Percentiles rank a stretch among this genome's conserved stretches.
Conservation (phyloP, 2,113 vertebrate genomes). For the Epinephelus cyanopodus region DNA sequence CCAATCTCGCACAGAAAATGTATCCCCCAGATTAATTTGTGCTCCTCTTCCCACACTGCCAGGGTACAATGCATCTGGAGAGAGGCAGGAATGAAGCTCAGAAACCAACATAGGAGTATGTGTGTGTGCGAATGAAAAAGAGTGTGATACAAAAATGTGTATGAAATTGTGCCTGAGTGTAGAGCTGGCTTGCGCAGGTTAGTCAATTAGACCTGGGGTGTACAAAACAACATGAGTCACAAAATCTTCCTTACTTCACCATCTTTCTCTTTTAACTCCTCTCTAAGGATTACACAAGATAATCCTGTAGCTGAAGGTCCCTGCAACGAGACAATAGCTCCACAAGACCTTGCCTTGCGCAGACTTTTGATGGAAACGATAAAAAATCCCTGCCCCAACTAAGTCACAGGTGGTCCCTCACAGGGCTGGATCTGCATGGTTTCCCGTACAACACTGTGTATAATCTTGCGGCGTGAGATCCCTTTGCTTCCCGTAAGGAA, state of each 20-base stretch:
- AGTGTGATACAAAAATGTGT: not conserved
- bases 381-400: not conserved
- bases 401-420: conserved; percentile 36
- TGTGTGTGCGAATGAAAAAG: not conserved
- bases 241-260: not conserved
- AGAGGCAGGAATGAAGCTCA: not conserved
- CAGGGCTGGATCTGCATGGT: not conserved
- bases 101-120: not conserved
- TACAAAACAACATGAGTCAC: not conserved
- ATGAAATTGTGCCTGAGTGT: not conserved
- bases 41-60: not conserved
- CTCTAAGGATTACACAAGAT: conserved; percentile 24
- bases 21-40: not conserved
- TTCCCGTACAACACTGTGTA: not conserved
- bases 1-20: not conserved
- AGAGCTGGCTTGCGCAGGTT: not conserved
- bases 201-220: not conserved
- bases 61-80: not conserved
- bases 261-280: not conserved
- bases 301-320: conserved; percentile 13
- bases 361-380: not conserved
- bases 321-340: not conserved
- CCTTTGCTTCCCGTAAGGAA: not conserved
- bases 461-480: not conserved
- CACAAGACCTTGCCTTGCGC: not conserved